phyloP scores from a whole-genome alignment of 1,140 invertebrate species.

The Bombus affinis region DNA sequence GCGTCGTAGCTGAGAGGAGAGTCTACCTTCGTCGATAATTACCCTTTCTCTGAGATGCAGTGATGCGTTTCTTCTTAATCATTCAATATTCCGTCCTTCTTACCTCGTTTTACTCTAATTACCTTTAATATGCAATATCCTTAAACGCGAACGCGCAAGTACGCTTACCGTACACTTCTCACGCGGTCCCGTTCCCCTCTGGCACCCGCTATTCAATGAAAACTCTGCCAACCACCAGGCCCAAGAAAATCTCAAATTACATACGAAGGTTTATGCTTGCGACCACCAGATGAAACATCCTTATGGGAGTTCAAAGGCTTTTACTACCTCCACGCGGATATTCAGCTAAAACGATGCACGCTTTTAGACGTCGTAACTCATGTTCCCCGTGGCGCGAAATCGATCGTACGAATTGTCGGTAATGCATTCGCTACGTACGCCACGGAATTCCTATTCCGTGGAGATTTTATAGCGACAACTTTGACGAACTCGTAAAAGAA shows the following conservation, averaged over 20 bases:
- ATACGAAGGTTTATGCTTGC: background rate
- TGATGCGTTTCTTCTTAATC: slow-evolving; percentile 32
- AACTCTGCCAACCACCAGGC: background rate
- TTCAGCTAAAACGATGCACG: background rate
- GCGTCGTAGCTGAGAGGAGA: background rate
- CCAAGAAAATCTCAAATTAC: slow-evolving; percentile 27
- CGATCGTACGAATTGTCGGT: background rate
- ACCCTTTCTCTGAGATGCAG: slow-evolving; percentile 21
- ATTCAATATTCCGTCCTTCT: slow-evolving; percentile 25
- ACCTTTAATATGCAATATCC: slow-evolving; percentile 48
- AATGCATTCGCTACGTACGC: slow-evolving; percentile 20
- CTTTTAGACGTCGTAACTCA: background rate
- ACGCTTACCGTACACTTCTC: background rate
- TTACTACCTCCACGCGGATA: background rate
- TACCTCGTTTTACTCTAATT: slow-evolving; percentile 47
- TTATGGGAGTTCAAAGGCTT: slow-evolving; percentile 1
- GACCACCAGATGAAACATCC: background rate
- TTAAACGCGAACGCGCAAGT: background rate
- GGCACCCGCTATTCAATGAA: background rate
- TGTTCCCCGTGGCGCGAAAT: background rate
- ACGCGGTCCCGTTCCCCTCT: background rate
- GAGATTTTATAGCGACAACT: slow-evolving; percentile 34
- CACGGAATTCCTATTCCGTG: slow-evolving; percentile 31
- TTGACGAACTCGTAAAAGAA: slow-evolving; percentile 21
- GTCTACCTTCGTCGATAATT: slow-evolving; percentile 35